These are phyloP conservation scores for Cydia strobilella DNA, from an alignment of 1,140 invertebrate genomes.

Conservation along the genomic window DNA sequence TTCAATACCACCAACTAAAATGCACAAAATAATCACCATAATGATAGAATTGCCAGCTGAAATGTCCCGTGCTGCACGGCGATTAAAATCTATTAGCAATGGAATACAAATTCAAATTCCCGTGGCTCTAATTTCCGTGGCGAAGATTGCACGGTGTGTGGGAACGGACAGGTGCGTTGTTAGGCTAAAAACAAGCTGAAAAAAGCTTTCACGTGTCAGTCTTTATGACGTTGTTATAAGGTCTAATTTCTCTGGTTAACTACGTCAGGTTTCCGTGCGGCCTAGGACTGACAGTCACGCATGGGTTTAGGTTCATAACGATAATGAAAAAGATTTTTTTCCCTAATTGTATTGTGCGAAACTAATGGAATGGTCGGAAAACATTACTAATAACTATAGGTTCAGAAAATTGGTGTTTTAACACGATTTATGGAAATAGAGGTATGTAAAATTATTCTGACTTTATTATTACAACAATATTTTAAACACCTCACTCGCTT, in stretches of 20 bases:
- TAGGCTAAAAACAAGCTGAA: background rate
- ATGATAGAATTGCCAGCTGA: background rate
- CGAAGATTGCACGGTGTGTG: background rate
- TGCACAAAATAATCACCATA: background rate
- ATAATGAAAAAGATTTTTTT: background rate
- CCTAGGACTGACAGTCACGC: background rate
- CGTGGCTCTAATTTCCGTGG: background rate
- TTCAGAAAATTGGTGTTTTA: background rate
- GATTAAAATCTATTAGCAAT: constrained; percentile 5
- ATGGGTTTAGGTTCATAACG: background rate
- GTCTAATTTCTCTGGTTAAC: background rate
- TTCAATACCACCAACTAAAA: no score
- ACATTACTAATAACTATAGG: background rate
- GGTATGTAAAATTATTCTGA: background rate
- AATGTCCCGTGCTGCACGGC: background rate
- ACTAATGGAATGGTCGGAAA: background rate
- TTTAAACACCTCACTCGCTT: background rate
- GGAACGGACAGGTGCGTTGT: background rate
- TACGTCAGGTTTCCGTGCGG: background rate
- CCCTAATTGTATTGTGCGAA: background rate
- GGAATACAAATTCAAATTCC: constrained; percentile 1
- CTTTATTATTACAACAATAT: background rate
- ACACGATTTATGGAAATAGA: background rate
- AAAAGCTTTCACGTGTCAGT: background rate
- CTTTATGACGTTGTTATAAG: background rate